phyloP scores from a whole-genome alignment of 2,888 invertebrate species.

The Acanthoscelides obtectus region DNA sequence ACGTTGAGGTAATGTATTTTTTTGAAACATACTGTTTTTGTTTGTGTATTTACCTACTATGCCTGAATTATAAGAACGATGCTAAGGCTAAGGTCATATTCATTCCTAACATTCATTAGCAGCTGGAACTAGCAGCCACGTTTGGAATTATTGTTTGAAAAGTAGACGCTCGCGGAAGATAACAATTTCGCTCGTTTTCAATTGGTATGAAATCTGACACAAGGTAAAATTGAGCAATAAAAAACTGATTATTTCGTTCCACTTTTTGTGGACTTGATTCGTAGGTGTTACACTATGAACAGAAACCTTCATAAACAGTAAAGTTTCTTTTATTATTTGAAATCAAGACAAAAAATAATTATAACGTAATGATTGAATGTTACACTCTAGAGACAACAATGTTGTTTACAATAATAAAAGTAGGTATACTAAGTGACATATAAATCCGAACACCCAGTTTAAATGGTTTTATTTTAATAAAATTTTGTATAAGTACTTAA shows the following conservation, averaged over 20 bases:
- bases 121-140: background rate
- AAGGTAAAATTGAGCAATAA: background rate
- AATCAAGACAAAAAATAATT: background rate
- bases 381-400: background rate
- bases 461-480: too few species aligned
- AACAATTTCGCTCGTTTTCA: background rate
- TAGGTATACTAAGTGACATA: too few species aligned
- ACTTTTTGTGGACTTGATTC: background rate
- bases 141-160: background rate
- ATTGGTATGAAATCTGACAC: background rate
- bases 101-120: background rate
- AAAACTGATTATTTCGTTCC: background rate
- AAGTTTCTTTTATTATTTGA: background rate
- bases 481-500: too few species aligned
- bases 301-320: background rate
- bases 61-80: background rate
- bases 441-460: too few species aligned
- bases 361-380: background rate
- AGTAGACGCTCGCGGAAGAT: background rate
- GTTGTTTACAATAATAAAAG: background rate
- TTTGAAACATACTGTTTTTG: too few species aligned
- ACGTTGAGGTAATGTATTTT: too few species aligned
- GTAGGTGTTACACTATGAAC: background rate
- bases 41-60: background rate
- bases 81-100: slow-evolving; percentile 13